Conservation (phyloP, 2,888 invertebrate genomes). For the Macrostomum cliftonense region DNA sequence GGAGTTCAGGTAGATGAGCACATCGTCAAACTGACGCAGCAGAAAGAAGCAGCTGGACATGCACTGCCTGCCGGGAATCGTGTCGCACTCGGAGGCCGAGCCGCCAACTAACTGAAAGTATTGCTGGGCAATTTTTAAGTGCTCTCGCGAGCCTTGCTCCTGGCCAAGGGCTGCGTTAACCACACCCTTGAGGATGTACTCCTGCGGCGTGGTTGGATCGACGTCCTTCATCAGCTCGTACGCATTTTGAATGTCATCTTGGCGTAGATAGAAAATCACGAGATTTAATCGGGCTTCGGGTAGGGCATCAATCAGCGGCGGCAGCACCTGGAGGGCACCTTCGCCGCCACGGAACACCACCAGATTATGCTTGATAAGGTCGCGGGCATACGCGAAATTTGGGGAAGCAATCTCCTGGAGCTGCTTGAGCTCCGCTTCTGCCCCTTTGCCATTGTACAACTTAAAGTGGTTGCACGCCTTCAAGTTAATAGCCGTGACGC, state of each 20-base stretch:
- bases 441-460: slow-evolving; percentile 77
- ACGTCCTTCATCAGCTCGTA: slow-evolving; percentile 68
- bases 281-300: slow-evolving; percentile 88
- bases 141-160: slow-evolving; percentile 70
- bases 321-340: slow-evolving; percentile 74
- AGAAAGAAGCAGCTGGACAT: slow-evolving; percentile 95
- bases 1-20: slow-evolving; percentile 79
- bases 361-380: slow-evolving; percentile 72
- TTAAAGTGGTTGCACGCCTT: slow-evolving; percentile 65
- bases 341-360: slow-evolving; percentile 84
- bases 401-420: slow-evolving; percentile 52
- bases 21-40: slow-evolving; percentile 81
- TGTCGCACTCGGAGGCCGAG: slow-evolving; percentile 82
- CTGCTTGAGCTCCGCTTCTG: slow-evolving; percentile 67
- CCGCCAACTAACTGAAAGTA: slow-evolving; percentile 88
- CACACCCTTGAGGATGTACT: slow-evolving; percentile 85
- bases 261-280: slow-evolving; percentile 70
- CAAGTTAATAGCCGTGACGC: slow-evolving; percentile 79
- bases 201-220: slow-evolving; percentile 77
- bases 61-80: slow-evolving; percentile 74
- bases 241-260: slow-evolving; percentile 67
- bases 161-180: slow-evolving; percentile 82
- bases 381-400: slow-evolving; percentile 57
- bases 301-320: slow-evolving; percentile 74
- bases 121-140: slow-evolving; percentile 79